These are phyloP conservation scores for Python bivittatus DNA, from an alignment of 2,113 vertebrate species.

Conservation along the genomic window DNA sequence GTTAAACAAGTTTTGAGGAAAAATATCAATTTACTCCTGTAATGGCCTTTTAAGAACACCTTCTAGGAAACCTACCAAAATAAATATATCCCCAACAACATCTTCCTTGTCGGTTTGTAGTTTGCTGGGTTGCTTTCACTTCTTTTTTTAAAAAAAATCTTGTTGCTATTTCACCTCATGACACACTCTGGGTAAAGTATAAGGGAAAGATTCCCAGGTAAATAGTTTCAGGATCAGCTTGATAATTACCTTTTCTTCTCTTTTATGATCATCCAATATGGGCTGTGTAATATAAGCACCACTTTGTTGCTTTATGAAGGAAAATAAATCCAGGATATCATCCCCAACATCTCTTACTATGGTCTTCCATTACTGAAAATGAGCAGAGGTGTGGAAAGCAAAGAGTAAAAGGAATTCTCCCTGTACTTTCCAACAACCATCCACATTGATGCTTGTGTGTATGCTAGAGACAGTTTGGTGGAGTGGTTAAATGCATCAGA, in stretches of 20 bases:
- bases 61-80: neutral
- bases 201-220: neutral
- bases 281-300: neutral
- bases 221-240: neutral
- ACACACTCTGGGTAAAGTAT: neutral
- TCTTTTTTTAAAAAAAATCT: neutral
- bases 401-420: neutral
- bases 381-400: neutral
- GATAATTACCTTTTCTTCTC: conserved; percentile 8
- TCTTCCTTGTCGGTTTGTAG: neutral
- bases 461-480: neutral
- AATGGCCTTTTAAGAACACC: neutral
- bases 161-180: neutral
- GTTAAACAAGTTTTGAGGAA: neutral
- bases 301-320: neutral
- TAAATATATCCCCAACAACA: neutral
- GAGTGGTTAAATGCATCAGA: neutral
- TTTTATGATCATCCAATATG: neutral
- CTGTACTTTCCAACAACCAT: neutral
- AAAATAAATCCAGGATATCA: neutral
- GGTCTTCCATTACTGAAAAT: conserved; percentile 13
- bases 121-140: neutral
- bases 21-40: neutral
- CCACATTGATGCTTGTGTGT: neutral
- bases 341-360: neutral